Conservation (phyloP, 2,888 invertebrate genomes). For the Tipula unca region DNA sequence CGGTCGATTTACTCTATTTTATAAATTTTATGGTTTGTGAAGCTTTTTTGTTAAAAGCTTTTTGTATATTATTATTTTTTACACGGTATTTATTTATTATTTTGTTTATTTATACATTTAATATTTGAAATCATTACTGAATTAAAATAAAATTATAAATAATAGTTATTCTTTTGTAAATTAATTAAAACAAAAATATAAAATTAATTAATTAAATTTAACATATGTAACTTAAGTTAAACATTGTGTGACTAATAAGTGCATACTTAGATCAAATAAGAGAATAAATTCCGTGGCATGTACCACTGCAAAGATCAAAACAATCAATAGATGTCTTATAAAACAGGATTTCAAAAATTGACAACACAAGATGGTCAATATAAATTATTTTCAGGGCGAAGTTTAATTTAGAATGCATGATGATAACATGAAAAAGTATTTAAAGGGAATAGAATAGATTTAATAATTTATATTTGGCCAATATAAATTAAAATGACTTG, state of each 20-base stretch:
- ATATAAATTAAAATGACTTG: no score
- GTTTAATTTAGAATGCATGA: no score
- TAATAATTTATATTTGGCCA: no score
- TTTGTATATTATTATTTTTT: conserved; percentile 16
- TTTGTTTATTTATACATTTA: not conserved
- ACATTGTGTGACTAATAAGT: not conserved
- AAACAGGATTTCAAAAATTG: no score
- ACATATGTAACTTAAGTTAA: not conserved
- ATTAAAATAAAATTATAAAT: not conserved
- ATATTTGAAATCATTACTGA: not conserved
- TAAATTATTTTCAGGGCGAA: no score
- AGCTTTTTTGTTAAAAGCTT: conserved; percentile 21
- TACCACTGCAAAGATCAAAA: no score
- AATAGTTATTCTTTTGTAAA: not conserved
- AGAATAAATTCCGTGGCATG: no score
- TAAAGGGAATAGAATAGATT: no score
- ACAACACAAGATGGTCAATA: no score
- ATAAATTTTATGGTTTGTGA: conserved; percentile 23
- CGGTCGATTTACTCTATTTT: not conserved
- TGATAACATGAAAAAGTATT: no score
- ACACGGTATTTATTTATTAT: conserved; percentile 2
- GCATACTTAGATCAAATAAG: not conserved
- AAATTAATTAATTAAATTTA: not conserved
- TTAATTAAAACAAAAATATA: not conserved
- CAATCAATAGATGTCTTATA: no score